Conservation (phyloP, 2,888 invertebrate species). For the Microplitis deprimator region DNA sequence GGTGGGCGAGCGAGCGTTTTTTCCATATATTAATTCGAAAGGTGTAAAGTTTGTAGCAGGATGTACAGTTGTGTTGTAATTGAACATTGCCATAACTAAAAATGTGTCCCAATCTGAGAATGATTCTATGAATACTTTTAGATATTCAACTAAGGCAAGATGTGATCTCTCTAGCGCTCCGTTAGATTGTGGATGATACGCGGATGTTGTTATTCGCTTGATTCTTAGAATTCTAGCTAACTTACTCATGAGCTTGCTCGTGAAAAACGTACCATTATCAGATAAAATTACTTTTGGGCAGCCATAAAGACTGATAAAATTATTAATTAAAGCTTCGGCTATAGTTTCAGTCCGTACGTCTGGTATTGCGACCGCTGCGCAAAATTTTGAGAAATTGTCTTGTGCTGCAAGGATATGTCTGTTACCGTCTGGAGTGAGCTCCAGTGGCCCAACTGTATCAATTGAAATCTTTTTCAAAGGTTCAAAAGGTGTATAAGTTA, state of each 20-base stretch:
- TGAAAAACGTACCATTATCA: constrained; percentile 27
- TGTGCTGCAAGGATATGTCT: constrained; percentile 37
- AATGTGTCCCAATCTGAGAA: background rate
- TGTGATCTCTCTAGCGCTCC: constrained; percentile 32
- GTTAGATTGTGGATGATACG: constrained; percentile 19
- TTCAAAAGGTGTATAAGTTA: constrained; percentile 40
- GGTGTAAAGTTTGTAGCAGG: constrained; percentile 34
- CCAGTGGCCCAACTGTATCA: constrained; percentile 42
- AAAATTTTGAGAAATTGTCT: constrained; percentile 38
- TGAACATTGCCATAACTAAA: constrained; percentile 10
- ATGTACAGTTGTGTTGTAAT: constrained; percentile 18
- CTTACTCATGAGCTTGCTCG: background rate
- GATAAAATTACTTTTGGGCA: constrained; percentile 28
- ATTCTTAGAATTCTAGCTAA: constrained; percentile 21
- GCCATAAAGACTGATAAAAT: constrained; percentile 31
- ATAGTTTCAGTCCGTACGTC: constrained; percentile 29
- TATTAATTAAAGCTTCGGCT: constrained; percentile 23
- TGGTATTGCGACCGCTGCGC: constrained; percentile 22
- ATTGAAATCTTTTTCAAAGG: constrained; percentile 45
- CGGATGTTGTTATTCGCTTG: background rate
- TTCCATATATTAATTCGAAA: constrained; percentile 35
- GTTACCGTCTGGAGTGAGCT: constrained; percentile 27
- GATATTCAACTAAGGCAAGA: constrained; percentile 22
- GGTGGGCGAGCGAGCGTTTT: constrained; percentile 13
- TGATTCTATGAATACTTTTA: background rate